These are phyloP conservation scores for Actinemys pallida DNA, from an alignment of 2,113 vertebrate genomes.

Conservation along the genomic window DNA sequence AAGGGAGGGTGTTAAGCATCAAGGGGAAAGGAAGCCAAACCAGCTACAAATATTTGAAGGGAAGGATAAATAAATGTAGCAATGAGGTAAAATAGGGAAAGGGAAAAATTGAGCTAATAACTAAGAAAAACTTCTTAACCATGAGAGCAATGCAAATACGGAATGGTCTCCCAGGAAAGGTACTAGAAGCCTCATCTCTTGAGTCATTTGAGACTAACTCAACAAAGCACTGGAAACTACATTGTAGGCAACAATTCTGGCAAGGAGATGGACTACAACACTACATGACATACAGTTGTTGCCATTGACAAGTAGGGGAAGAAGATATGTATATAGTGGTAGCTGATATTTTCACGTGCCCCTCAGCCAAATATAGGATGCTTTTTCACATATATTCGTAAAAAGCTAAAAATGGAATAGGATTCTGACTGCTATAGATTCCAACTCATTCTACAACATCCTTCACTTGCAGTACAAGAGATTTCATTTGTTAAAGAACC, in stretches of 20 bases:
- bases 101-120: not conserved
- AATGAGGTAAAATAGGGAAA: not conserved
- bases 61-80: not conserved
- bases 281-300: not conserved
- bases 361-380: not conserved
- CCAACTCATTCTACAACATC: not conserved
- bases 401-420: conserved; percentile 52
- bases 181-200: not conserved
- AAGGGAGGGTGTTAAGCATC: too few relatives aligned
- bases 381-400: conserved; percentile 6
- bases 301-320: not conserved
- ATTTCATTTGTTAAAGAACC: not conserved
- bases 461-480: not conserved
- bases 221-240: not conserved
- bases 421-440: conserved; percentile 6
- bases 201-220: not conserved
- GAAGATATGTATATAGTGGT: not conserved
- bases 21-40: not conserved
- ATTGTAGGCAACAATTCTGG: not conserved
- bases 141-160: not conserved
- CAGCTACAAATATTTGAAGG: not conserved
- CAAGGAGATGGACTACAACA: not conserved
- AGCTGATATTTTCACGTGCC: not conserved
- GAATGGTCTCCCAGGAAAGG: not conserved
- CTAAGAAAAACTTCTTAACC: not conserved